Conservation (phyloP, 2,888 invertebrate genomes). For the Mythimna vitellina region DNA sequence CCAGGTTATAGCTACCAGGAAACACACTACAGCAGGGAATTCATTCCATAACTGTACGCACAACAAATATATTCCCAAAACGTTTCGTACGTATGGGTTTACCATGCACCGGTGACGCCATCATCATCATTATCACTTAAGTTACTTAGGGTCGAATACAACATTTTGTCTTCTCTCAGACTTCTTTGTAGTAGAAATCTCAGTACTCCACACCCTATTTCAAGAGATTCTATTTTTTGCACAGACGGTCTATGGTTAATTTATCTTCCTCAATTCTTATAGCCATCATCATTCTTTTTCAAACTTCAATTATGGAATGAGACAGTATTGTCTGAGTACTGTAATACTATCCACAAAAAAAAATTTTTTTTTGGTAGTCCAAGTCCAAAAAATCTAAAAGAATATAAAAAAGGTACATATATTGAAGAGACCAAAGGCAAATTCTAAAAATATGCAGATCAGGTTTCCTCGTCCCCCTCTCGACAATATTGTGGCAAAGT, state of each 20-base stretch:
- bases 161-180: neutral
- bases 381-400: neutral
- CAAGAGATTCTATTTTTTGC: too few relatives aligned
- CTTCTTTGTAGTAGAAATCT: neutral
- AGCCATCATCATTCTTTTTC: neutral
- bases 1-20: too few relatives aligned
- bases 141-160: neutral
- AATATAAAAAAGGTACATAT: neutral
- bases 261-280: too few relatives aligned
- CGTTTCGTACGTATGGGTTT: too few relatives aligned
- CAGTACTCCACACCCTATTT: neutral
- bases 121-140: neutral
- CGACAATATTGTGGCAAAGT: constrained; percentile 32
- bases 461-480: constrained; percentile 9
- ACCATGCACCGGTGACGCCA: too few relatives aligned
- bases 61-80: too few relatives aligned
- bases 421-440: neutral
- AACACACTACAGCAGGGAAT: too few relatives aligned
- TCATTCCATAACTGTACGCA: too few relatives aligned
- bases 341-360: too few relatives aligned
- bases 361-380: neutral
- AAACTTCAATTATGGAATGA: neutral
- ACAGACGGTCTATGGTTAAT: too few relatives aligned
- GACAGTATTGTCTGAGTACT: too few relatives aligned
- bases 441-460: constrained; percentile 41